These are phyloP conservation scores for Pseudoips prasinana DNA, from an alignment of 2,888 invertebrate species.

Conservation along the genomic window DNA sequence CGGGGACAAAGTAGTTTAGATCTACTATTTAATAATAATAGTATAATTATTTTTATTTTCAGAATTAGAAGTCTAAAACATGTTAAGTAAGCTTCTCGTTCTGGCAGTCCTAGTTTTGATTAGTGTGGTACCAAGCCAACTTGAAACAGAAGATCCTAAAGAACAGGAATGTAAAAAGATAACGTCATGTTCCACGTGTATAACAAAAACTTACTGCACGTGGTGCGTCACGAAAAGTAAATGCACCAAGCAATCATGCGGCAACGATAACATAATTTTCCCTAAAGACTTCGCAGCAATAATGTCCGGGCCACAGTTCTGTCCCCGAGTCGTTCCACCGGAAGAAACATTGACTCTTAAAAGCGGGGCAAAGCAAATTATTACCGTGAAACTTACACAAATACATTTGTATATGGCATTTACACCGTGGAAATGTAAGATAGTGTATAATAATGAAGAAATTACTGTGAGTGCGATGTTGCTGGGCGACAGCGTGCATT, in stretches of 20 bases:
- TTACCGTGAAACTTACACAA: slow-evolving; percentile 60
- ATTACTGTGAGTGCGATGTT: slow-evolving; percentile 45
- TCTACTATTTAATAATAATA: too few relatives aligned
- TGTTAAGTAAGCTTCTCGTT: slow-evolving; percentile 15
- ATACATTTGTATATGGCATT: slow-evolving; percentile 68
- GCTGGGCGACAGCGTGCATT: slow-evolving; percentile 52
- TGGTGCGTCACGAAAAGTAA: slow-evolving; percentile 68
- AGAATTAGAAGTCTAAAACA: too few relatives aligned
- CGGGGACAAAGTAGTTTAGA: too few relatives aligned
- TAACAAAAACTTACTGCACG: slow-evolving; percentile 48
- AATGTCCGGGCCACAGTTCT: slow-evolving; percentile 60
- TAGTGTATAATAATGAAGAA: slow-evolving; percentile 39
- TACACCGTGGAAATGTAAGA: slow-evolving; percentile 64
- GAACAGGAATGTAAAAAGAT: slow-evolving; percentile 36
- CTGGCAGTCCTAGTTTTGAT: slow-evolving; percentile 20
- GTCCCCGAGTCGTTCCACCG: slow-evolving; percentile 52
- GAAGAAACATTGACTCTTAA: slow-evolving; percentile 42
- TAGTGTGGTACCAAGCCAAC: slow-evolving; percentile 11
- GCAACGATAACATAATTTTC: slow-evolving; percentile 65
- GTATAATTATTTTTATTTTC: too few relatives aligned
- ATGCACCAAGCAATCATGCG: slow-evolving; percentile 61
- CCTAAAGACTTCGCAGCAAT: slow-evolving; percentile 49
- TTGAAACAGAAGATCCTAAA: slow-evolving; percentile 17
- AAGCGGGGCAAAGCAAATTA: slow-evolving; percentile 48
- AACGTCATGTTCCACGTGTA: slow-evolving; percentile 53